Evolutionary conservation across 2,888 invertebrate species (phyloP), one percentile per base, ranked within the genome.

Genomic region (Congeria kusceri): DNA sequence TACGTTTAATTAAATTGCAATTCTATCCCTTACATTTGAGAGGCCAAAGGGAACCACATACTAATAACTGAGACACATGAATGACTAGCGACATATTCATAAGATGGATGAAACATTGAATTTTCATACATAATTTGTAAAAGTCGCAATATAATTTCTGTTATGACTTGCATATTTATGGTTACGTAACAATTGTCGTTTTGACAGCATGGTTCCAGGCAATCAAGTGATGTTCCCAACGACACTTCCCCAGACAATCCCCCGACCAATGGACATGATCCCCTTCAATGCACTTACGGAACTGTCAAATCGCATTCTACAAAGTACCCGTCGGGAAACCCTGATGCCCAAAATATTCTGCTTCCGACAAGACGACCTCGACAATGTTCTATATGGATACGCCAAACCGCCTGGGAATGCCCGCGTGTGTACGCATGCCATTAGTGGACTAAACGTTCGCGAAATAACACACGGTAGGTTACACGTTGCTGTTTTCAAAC

Each of bases 351-450:
- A 72, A 7, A 67, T 74, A 9, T 83, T 80, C 28, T 83, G 74
- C 66, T 83, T 83, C 71, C 70, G 65, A n/a, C 79, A 89, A 25
- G 85, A 88, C 39, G 87, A 90, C 62, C 84, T 91, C 0, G 90
- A 91, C 62, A 86, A 88, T 39, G 89, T 88, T 11, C 73, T 91
- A 20, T 91, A 88, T 64, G 91, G 91, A 3, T 88, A 86, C 68
- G 83, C 88, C 7, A 56, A 86, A 28, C 77, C 79, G 20, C 46
- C 67, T 4, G 74, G 77, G 1, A 70, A 78, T n/a, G 70, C 72
- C 44, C 74, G 82, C 28, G 71, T 69, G 13, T 69, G 86, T 9
- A 75, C 78, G n/a, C 90, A 90, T 63, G 89, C 90, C 1, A 82
- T 91, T 15, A 89, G 88, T 61, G 90, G 91, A 1, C 84, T 91